A percentile compares a stretch with the other conserved stretches of the same genome.
Conservation (phyloP, 2,113 vertebrate genomes). For the Anoura caudifer region DNA sequence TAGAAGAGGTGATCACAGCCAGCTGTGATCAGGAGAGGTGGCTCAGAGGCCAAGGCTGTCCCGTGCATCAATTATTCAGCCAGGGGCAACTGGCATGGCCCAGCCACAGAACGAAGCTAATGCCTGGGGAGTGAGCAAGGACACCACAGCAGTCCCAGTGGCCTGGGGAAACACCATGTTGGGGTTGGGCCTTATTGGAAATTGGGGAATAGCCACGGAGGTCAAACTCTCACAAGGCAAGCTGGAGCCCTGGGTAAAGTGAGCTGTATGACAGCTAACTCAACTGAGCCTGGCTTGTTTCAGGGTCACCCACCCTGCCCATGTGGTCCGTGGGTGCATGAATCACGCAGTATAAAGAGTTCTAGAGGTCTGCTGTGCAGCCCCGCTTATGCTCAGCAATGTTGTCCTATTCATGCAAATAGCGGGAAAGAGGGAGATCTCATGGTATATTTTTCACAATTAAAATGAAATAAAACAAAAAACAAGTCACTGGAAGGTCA, state of each 20-base stretch:
- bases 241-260: not conserved
- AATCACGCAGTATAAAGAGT: fast-evolving
- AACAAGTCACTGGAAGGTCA: not conserved
- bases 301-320: fast-evolving
- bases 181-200: not conserved
- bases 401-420: too few species aligned
- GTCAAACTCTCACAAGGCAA: not conserved
- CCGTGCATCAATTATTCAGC: not conserved
- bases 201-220: not conserved
- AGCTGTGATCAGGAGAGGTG: not conserved
- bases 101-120: not conserved
- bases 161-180: not conserved
- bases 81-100: fast-evolving
- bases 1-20: too few species aligned
- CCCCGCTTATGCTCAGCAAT: fast-evolving
- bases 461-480: not conserved
- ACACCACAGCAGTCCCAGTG: fast-evolving
- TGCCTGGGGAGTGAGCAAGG: not conserved
- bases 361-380: not conserved
- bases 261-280: too few species aligned
- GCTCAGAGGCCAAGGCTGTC: not conserved
- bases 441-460: not conserved
- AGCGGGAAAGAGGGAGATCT: too few species aligned
- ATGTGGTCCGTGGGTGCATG: fast-evolving
- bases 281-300: fast-evolving